Evolutionary conservation across 2,113 vertebrate species (phyloP), one percentile per base, ranked within the genome.

Genomic region (Brevimyrus niger): DNA sequence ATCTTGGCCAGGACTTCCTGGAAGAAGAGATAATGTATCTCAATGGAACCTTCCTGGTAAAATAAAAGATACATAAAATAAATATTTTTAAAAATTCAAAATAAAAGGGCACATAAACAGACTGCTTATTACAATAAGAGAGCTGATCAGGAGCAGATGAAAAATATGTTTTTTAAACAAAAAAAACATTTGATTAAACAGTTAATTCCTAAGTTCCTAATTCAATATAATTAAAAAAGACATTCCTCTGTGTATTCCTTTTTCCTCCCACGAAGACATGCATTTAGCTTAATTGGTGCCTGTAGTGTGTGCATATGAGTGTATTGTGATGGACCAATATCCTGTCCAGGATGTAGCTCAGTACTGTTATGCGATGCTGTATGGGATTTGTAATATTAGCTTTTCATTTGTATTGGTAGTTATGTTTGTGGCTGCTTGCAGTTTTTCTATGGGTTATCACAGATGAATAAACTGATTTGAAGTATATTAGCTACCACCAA

Each of bases 401-500:
- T 69, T 31, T 69, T 69, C 10, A 31, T 69, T 31, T 13, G 10
- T 1, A 69, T 13, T 31, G 10, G 10, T 27, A 31, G n/a, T 27
- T 69, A 4, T 31, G 61, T 31, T 69, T 69, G 27, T 65, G 3
- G n/a, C 61, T 69, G 10, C 3, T 31, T 69, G 9, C 61, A 69
- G 61, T 69, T 69, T 69, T 31, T 35, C 38, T 15, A 17, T 76
- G 69, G 35, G 69, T 38, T 38, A 42, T 80, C 73, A 31, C 9
- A 44, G 69, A 73, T 6, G 51, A 80, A 87, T 80, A 50, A 5
- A 80, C 4, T 42, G 35, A 80, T 80, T 17, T 42, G 2, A 31
- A 69, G 61, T 69, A 31, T 31, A 69, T 69, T 31, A 13, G 61
- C 61, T 69, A 69, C 87, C 89, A 84, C 88, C 90, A 93, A 92